Evolutionary conservation across 2,113 vertebrate genomes (phyloP).

Genomic region (Myxocyprinus asiaticus): DNA sequence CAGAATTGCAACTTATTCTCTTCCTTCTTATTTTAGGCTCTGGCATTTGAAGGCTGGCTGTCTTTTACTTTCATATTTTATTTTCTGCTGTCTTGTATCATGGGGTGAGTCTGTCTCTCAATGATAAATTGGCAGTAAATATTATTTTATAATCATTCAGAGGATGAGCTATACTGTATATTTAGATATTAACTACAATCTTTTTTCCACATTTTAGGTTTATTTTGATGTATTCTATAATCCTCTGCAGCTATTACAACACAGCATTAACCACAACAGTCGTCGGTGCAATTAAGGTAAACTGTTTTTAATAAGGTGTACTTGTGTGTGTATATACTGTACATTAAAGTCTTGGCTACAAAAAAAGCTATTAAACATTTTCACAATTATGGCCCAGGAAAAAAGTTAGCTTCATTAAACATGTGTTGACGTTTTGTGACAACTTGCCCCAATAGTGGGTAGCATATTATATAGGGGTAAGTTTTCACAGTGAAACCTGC

Average conservation of each 20-base stretch:
- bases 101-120: conserved; percentile 81
- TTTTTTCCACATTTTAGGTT: conserved; percentile 72
- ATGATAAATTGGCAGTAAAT: neutral
- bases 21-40: conserved; percentile 70
- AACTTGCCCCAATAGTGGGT: too few species aligned
- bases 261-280: conserved; percentile 88
- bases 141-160: neutral
- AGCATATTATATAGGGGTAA: too few species aligned
- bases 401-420: too few species aligned
- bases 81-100: conserved; percentile 87
- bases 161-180: too few species aligned
- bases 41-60: conserved; percentile 82
- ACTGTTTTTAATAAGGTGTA: too few species aligned
- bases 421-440: too few species aligned
- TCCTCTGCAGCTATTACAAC: conserved; percentile 90
- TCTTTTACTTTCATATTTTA: conserved; percentile 79
- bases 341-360: too few species aligned
- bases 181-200: too few species aligned
- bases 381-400: too few species aligned
- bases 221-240: conserved; percentile 87
- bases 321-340: too few species aligned
- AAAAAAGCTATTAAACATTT: too few species aligned
- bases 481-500: too few species aligned
- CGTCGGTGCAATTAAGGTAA: conserved; percentile 89
- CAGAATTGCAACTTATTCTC: neutral